A percentile compares a stretch with the other conserved stretches of the same genome.
Conservation (phyloP, 2,797 vertebrate genomes). For the Peromyscus attwateri region DNA sequence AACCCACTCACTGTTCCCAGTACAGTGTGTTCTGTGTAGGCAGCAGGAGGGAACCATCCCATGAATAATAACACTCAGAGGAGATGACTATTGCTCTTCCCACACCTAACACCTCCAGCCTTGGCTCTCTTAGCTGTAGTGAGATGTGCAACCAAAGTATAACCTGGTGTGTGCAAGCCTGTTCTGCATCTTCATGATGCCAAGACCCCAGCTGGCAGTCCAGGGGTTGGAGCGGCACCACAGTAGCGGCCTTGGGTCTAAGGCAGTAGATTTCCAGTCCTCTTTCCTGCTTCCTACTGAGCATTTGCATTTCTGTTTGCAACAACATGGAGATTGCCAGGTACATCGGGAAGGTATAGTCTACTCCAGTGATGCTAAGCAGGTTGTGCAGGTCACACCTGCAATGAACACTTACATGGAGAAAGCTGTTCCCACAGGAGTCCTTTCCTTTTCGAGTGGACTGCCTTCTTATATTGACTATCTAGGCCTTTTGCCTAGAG, state of each 20-base stretch:
- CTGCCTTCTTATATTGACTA: not conserved
- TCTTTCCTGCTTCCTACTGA: no score
- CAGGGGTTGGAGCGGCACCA: not conserved
- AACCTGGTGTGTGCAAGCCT: not conserved
- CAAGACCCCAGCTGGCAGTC: not conserved
- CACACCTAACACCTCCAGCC: not conserved
- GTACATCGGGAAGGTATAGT: not conserved
- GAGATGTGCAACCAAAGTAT: not conserved
- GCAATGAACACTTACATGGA: not conserved
- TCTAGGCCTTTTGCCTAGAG: not conserved
- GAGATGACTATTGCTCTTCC: constrained; percentile 24
- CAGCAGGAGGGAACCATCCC: constrained; percentile 12
- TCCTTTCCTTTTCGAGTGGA: not conserved
- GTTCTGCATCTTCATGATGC: not conserved
- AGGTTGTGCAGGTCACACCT: not conserved
- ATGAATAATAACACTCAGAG: constrained; percentile 45
- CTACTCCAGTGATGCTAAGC: not conserved
- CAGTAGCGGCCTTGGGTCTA: not conserved
- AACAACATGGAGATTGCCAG: not conserved
- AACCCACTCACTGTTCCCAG: constrained; percentile 32
- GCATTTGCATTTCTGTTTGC: not conserved
- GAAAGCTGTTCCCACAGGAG: not conserved
- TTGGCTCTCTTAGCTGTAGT: not conserved
- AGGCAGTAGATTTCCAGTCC: not conserved
- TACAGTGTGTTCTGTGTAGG: constrained; percentile 21